Conservation (phyloP, 2,888 invertebrate species). For the Lasioglossum morio region DNA sequence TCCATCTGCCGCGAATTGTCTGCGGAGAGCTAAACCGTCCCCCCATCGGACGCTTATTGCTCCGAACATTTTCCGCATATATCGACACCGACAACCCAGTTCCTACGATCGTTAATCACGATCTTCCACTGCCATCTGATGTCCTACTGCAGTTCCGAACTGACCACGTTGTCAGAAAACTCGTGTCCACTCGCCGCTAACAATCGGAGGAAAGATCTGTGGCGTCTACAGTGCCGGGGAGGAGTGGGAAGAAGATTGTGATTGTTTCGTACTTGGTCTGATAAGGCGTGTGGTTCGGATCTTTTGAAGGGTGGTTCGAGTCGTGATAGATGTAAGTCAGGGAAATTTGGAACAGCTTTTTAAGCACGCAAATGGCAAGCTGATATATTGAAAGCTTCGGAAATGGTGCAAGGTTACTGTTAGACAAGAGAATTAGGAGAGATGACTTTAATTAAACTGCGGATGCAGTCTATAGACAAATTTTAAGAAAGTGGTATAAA, state of each 20-base stretch:
- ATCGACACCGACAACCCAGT: not conserved
- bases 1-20: constrained; percentile 13
- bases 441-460: too few relatives aligned
- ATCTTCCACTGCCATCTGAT: not conserved
- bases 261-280: not conserved
- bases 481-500: too few relatives aligned
- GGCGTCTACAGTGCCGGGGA: not conserved
- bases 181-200: not conserved
- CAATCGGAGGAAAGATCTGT: not conserved
- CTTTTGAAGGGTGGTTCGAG: too few relatives aligned
- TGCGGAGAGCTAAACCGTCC: not conserved
- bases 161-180: not conserved
- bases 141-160: not conserved
- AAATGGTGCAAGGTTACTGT: too few relatives aligned
- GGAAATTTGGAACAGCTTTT: too few relatives aligned
- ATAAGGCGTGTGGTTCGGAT: not conserved
- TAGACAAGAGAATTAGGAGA: too few relatives aligned
- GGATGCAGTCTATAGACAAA: too few relatives aligned
- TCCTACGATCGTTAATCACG: not conserved
- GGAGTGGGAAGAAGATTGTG: not conserved
- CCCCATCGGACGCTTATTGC: not conserved
- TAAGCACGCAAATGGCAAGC: too few relatives aligned
- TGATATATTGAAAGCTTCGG: too few relatives aligned
- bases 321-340: too few relatives aligned
- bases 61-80: constrained; percentile 1